These are phyloP conservation scores for Eublepharis macularius DNA, from an alignment of 2,113 vertebrate genomes.

Conservation along the genomic window DNA sequence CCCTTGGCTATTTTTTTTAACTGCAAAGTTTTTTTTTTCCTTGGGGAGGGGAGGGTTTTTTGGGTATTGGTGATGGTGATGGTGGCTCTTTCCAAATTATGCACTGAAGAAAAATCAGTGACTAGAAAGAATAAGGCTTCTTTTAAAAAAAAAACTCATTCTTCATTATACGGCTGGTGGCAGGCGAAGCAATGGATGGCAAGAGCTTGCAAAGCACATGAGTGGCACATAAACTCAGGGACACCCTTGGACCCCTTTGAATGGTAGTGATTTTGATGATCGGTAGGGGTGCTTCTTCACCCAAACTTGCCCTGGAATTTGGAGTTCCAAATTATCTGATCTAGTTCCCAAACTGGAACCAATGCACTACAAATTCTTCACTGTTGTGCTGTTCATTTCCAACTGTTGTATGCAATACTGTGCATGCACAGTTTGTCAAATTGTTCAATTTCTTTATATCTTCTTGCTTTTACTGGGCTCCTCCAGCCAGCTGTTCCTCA, in stretches of 20 bases:
- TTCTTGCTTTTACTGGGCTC: too few relatives aligned
- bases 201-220: background rate
- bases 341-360: too few relatives aligned
- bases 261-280: too few relatives aligned
- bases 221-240: background rate
- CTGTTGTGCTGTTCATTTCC: too few relatives aligned
- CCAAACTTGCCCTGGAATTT: too few relatives aligned
- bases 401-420: too few relatives aligned
- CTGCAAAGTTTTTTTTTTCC: background rate
- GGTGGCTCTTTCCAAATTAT: constrained; percentile 67
- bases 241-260: background rate
- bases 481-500: too few relatives aligned
- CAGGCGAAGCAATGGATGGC: background rate
- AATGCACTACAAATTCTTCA: too few relatives aligned
- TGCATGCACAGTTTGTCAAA: too few relatives aligned
- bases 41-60: constrained; percentile 7
- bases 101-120: constrained; percentile 62
- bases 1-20: constrained; percentile 53
- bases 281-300: too few relatives aligned
- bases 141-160: background rate
- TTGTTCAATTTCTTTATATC: too few relatives aligned
- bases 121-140: constrained; percentile 55
- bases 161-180: background rate
- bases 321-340: too few relatives aligned
- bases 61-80: background rate